Evolutionary conservation across 1,140 invertebrate species (phyloP).

Genomic region (Brachionus sp.): DNA sequence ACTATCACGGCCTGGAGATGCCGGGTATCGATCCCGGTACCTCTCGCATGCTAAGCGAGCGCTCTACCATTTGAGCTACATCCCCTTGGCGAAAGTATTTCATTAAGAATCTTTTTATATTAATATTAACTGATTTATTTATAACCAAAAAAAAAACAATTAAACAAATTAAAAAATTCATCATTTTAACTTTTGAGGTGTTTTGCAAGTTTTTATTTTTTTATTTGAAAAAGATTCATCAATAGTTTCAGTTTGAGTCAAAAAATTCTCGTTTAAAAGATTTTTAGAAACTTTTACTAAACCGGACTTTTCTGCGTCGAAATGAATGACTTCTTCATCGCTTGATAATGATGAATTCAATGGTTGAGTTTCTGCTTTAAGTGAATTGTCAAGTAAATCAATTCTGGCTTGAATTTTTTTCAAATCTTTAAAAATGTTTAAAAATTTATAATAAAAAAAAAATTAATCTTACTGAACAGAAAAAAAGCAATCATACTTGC

Average conservation of each 20-base stretch:
- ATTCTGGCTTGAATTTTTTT: not conserved
- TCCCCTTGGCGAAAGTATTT: too few relatives aligned
- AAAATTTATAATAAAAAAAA: not conserved
- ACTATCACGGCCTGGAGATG: conserved; percentile 69
- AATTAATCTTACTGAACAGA: not conserved
- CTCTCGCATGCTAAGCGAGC: conserved; percentile 44
- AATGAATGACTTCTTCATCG: not conserved
- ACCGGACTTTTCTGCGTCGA: not conserved
- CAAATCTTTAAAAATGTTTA: not conserved
- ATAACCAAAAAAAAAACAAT: too few relatives aligned
- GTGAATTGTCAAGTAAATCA: not conserved
- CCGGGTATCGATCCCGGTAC: conserved; percentile 44
- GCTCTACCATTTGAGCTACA: conserved; percentile 44
- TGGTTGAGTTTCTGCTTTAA: not conserved
- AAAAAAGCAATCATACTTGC: not conserved
- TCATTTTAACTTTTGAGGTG: too few relatives aligned
- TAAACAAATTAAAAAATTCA: too few relatives aligned
- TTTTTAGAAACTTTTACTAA: not conserved
- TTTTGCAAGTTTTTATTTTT: too few relatives aligned
- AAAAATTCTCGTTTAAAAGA: too few relatives aligned
- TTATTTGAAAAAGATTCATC: too few relatives aligned
- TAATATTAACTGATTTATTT: too few relatives aligned
- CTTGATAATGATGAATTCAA: not conserved
- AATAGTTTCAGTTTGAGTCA: too few relatives aligned
- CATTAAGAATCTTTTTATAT: too few relatives aligned